phyloP scores from a whole-genome alignment of 2,113 vertebrate genomes.

The Fulica atra region DNA sequence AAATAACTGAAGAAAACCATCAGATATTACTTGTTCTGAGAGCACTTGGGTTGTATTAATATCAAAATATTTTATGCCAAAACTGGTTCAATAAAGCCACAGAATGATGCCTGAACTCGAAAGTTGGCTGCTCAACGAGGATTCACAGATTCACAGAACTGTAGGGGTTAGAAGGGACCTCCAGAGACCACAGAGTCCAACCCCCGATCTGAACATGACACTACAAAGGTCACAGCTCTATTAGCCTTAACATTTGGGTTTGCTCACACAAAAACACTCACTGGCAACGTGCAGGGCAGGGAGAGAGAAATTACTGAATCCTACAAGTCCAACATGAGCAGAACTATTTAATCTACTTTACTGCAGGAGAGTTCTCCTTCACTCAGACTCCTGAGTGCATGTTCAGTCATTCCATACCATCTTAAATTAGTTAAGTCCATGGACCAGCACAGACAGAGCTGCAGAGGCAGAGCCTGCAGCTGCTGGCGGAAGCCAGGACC shows the following conservation, averaged over 20 bases:
- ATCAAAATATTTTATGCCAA: neutral
- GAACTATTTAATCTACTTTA: neutral
- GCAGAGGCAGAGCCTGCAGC: neutral
- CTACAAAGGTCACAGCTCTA: neutral
- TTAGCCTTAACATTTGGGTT: neutral
- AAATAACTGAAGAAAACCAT: neutral
- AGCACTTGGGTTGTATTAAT: neutral
- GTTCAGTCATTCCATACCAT: neutral
- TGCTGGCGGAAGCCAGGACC: neutral
- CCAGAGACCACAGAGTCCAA: too few species aligned
- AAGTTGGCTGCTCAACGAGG: accelerated
- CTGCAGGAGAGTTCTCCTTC: neutral
- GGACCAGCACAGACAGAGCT: neutral
- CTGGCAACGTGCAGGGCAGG: accelerated
- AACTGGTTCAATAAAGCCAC: neutral
- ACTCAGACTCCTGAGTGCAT: accelerated
- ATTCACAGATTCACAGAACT: neutral
- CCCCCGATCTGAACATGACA: neutral
- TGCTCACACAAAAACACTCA: neutral
- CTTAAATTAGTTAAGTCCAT: neutral
- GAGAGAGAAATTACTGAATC: neutral
- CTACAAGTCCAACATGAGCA: neutral
- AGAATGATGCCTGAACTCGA: neutral
- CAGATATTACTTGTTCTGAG: neutral
- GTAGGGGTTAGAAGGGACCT: too few species aligned